phyloP scores from a whole-genome alignment of 2,888 invertebrate species.

The Leptura quadrifasciata region DNA sequence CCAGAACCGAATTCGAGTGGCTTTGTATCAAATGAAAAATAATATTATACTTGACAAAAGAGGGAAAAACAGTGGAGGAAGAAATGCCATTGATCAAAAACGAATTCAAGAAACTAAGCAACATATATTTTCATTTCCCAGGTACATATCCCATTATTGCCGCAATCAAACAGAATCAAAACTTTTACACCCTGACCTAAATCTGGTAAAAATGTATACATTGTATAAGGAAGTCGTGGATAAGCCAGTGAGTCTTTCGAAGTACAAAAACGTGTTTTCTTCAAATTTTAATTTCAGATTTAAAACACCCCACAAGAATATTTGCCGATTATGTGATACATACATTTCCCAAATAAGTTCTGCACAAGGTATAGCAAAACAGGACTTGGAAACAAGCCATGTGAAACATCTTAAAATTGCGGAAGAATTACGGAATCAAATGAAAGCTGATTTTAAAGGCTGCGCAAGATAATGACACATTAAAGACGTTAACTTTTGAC shows the following conservation, averaged over 20 bases:
- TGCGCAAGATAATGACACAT: conserved; percentile 28
- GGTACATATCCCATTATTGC: background rate
- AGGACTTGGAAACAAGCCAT: conserved; percentile 30
- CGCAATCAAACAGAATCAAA: no score
- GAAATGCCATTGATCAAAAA: no score
- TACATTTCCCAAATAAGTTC: background rate
- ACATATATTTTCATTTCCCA: background rate
- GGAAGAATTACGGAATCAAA: conserved; percentile 28
- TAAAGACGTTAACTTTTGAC: conserved; percentile 49
- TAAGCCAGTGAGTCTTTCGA: background rate
- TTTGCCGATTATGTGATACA: background rate
- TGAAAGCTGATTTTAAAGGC: conserved; percentile 34
- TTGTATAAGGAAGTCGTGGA: background rate
- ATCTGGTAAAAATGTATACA: background rate
- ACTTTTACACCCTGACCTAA: no score
- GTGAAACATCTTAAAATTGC: conserved; percentile 38
- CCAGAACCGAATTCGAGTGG: conserved; percentile 26
- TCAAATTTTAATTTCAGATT: background rate
- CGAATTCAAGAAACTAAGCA: no score
- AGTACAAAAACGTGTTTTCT: background rate
- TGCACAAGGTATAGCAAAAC: conserved; percentile 1
- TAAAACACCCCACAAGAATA: background rate
- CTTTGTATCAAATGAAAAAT: no score
- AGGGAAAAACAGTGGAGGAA: no score
- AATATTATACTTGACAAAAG: no score